A percentile compares a stretch with the other conserved stretches of the same genome.
Conservation (phyloP, 2,797 vertebrate genomes). For the Smutsia temminckii region DNA sequence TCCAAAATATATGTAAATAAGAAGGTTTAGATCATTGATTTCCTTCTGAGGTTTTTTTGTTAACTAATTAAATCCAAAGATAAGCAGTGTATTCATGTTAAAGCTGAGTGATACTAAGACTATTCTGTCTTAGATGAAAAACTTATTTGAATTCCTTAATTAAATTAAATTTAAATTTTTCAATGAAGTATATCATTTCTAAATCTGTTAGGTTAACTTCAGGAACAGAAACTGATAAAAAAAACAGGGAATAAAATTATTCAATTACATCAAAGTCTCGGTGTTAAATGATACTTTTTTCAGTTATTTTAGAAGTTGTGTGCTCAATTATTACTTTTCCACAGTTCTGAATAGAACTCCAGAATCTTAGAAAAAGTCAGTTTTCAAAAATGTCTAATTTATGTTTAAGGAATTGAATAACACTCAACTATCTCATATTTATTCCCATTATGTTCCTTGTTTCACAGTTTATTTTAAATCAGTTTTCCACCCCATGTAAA, state of each 20-base stretch:
- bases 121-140: slow-evolving; percentile 20
- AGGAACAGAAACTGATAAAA: slow-evolving; percentile 45
- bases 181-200: slow-evolving; percentile 47
- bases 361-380: slow-evolving; percentile 6
- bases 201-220: slow-evolving; percentile 46
- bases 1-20: slow-evolving; percentile 10
- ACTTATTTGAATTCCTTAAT: slow-evolving; percentile 44
- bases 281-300: slow-evolving; percentile 26
- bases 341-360: not conserved
- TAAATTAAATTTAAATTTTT: slow-evolving; percentile 58
- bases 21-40: slow-evolving; percentile 32
- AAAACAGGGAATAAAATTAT: slow-evolving; percentile 31
- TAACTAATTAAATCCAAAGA: slow-evolving; percentile 19
- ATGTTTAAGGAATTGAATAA: slow-evolving; percentile 46
- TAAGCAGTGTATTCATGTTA: slow-evolving; percentile 32
- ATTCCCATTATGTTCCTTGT: not conserved
- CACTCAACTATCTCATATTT: not conserved
- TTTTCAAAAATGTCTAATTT: slow-evolving; percentile 55
- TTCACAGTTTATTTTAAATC: slow-evolving; percentile 47
- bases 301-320: slow-evolving; percentile 44
- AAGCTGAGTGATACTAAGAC: not conserved
- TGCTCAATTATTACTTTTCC: slow-evolving; percentile 14
- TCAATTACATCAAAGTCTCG: slow-evolving; percentile 50
- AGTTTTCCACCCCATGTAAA: not conserved
- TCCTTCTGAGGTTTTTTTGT: not conserved